phyloP scores from a whole-genome alignment of 1,140 invertebrate genomes.

The Liolophura sinensis region DNA sequence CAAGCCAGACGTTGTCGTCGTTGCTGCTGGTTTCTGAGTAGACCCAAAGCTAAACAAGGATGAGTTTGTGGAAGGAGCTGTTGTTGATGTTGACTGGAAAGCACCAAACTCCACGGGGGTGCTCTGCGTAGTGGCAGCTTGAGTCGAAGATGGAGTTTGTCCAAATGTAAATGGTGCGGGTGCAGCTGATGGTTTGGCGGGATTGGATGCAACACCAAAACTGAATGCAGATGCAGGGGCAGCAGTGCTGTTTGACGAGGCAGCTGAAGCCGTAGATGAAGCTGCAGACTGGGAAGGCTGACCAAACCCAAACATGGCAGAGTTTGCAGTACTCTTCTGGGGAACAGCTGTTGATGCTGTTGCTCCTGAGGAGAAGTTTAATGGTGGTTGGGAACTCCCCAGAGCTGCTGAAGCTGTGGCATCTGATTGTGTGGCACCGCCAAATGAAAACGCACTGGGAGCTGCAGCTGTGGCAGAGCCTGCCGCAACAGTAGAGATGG shows the following conservation, averaged over 20 bases:
- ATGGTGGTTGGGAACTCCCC: not conserved
- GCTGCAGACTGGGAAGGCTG: not conserved
- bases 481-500: not conserved
- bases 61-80: not conserved
- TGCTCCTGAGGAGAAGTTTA: no score
- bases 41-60: not conserved
- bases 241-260: not conserved
- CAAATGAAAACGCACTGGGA: not conserved
- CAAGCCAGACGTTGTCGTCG: constrained; percentile 4
- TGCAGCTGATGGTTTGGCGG: no score
- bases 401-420: not conserved
- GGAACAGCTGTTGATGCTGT: no score
- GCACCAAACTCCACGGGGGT: constrained; percentile 3
- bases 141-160: not conserved
- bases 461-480: constrained; percentile 1
- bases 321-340: no score
- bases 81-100: not conserved
- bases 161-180: constrained; percentile 9
- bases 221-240: no score
- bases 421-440: no score
- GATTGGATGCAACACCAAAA: no score
- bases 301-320: constrained; percentile 7
- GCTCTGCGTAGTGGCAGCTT: not conserved
- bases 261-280: not conserved
- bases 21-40: not conserved